Evolutionary conservation across 1,140 invertebrate genomes (phyloP).

Genomic region (Macrosteles quadrilineatus): DNA sequence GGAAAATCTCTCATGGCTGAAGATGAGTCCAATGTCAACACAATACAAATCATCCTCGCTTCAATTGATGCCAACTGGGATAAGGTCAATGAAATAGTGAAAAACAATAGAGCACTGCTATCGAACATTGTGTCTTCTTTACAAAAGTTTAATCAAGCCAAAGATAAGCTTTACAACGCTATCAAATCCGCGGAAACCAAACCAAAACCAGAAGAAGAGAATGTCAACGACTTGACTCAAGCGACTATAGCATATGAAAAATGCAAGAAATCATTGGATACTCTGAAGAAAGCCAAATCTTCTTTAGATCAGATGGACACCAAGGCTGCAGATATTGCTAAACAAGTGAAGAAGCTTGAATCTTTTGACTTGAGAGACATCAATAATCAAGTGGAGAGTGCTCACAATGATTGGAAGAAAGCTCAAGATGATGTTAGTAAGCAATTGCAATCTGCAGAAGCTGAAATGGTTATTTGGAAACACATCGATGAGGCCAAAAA

Average conservation of each 20-base stretch:
- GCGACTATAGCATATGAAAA: conserved; percentile 64
- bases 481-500: conserved; percentile 85
- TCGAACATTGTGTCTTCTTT: conserved; percentile 68
- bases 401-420: conserved; percentile 73
- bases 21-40: conserved; percentile 74
- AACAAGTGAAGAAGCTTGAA: conserved; percentile 72
- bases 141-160: conserved; percentile 73
- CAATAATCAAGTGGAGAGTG: conserved; percentile 61
- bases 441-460: conserved; percentile 76
- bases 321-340: conserved; percentile 67
- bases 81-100: conserved; percentile 61
- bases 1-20: conserved; percentile 75
- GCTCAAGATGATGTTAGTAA: conserved; percentile 68
- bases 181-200: conserved; percentile 65
- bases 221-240: conserved; percentile 65
- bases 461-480: conserved; percentile 87
- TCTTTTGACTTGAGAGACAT: conserved; percentile 64
- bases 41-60: conserved; percentile 74
- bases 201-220: conserved; percentile 56
- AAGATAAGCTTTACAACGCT: conserved; percentile 65
- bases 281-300: conserved; percentile 71
- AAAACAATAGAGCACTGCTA: conserved; percentile 53
- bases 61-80: conserved; percentile 78
- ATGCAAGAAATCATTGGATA: conserved; percentile 71
- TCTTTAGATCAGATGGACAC: conserved; percentile 73